A percentile compares a stretch with the other conserved stretches of the same genome.
phyloP scores from a whole-genome alignment of 2,113 vertebrate species.

The Malurus alboscapulatus region DNA sequence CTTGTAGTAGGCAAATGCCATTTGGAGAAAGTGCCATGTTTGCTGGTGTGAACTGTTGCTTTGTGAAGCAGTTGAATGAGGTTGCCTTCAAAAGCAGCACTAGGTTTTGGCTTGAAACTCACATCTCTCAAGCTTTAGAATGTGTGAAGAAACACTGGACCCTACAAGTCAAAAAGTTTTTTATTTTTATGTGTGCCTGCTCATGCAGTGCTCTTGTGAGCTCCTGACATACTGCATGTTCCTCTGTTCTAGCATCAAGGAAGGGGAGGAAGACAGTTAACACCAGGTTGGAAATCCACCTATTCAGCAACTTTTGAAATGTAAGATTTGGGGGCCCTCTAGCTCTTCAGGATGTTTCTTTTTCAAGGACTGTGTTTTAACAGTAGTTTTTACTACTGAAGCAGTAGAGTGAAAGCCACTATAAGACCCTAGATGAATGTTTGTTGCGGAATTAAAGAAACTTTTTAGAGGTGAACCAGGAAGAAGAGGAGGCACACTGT shows the following conservation, averaged over 20 bases:
- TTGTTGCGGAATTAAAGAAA: not conserved
- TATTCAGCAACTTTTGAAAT: not conserved
- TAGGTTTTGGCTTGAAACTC: not conserved
- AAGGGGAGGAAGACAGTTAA: not conserved
- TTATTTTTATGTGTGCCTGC: not conserved
- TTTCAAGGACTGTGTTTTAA: not conserved
- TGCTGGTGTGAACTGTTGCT: not conserved
- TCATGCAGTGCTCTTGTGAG: not conserved
- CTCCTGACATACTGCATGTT: not conserved
- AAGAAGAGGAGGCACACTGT: not conserved
- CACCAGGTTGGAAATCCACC: not conserved
- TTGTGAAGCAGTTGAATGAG: not conserved
- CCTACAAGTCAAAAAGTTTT: not conserved
- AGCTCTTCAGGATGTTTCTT: not conserved
- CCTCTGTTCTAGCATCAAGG: not conserved
- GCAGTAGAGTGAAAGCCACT: not conserved
- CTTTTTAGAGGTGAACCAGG: not conserved
- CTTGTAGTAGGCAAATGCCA: not conserved
- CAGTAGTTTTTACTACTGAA: not conserved
- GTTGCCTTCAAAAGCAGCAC: not conserved
- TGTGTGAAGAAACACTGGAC: not conserved
- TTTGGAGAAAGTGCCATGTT: not conserved
- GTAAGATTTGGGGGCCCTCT: not conserved
- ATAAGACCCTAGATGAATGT: not conserved
- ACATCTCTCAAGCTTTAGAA: not conserved